A percentile compares a stretch with the other conserved stretches of the same genome.
These are phyloP conservation scores for Poecile montanus DNA, from an alignment of 2,797 vertebrate genomes.

Conservation along the genomic window DNA sequence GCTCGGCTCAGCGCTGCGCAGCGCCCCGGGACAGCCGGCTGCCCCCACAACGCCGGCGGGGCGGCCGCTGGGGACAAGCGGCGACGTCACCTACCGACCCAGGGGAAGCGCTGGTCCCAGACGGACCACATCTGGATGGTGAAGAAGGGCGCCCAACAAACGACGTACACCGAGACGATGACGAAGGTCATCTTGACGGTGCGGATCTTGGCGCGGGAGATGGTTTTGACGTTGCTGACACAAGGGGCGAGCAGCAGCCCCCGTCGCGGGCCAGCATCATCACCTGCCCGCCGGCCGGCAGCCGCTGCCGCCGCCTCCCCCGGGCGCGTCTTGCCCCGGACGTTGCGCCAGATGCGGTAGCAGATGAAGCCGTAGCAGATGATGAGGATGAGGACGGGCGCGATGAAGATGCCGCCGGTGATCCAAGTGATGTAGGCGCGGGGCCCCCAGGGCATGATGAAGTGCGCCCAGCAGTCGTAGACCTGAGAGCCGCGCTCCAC, in stretches of 20 bases:
- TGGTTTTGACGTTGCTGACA: slow-evolving; percentile 88
- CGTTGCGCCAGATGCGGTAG: slow-evolving; percentile 89
- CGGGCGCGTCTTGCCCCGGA: slow-evolving; percentile 83
- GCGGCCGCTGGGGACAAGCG: not conserved
- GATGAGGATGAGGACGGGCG: slow-evolving; percentile 85
- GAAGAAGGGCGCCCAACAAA: slow-evolving; percentile 97
- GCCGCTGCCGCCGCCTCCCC: not conserved
- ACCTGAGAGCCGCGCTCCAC: slow-evolving; percentile 86
- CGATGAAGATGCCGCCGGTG: slow-evolving; percentile 89
- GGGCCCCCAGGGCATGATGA: slow-evolving; percentile 88
- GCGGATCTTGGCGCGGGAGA: slow-evolving; percentile 93
- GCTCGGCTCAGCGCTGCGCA: not conserved
- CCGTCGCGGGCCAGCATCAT: slow-evolving; percentile 50
- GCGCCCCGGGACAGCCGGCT: not conserved
- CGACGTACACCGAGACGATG: slow-evolving; percentile 91
- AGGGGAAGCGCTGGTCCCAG: slow-evolving; percentile 87
- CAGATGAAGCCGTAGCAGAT: slow-evolving; percentile 95
- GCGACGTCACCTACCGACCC: slow-evolving; percentile 80
- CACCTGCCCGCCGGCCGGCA: not conserved
- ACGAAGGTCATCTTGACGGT: slow-evolving; percentile 98
- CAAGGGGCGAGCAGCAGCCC: slow-evolving; percentile 83
- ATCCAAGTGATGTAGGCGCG: slow-evolving; percentile 95
- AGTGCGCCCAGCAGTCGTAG: slow-evolving; percentile 94
- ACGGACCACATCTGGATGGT: slow-evolving; percentile 96
- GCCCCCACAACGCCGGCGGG: not conserved